A percentile compares a stretch with the other conserved stretches of the same genome.
Evolutionary conservation across 2,113 vertebrate genomes (phyloP).

Genomic region (Actenoides hombroni): DNA sequence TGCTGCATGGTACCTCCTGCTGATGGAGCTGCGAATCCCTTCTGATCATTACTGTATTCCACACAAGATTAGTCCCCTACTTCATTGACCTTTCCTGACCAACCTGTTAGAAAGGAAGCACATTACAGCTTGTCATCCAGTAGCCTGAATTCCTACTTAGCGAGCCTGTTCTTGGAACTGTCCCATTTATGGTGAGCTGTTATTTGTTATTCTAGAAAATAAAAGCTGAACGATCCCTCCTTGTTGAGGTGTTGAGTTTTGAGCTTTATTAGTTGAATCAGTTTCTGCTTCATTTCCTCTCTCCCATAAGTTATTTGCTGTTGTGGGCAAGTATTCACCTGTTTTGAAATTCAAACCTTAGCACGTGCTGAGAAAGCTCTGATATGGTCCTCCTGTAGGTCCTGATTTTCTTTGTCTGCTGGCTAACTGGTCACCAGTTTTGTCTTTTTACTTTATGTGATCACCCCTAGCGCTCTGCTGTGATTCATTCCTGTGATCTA

Average conservation of each 20-base stretch:
- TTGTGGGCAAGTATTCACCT: not conserved
- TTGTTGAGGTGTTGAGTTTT: not conserved
- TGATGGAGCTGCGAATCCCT: not conserved
- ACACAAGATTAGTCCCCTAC: not conserved
- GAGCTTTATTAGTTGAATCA: not conserved
- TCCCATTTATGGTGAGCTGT: not conserved
- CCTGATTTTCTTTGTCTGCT: not conserved
- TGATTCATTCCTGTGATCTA: not conserved
- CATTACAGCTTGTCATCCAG: not conserved
- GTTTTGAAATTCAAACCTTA: not conserved
- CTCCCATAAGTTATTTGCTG: not conserved
- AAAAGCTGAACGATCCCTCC: not conserved
- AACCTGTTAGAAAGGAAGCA: not conserved
- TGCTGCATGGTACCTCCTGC: not conserved
- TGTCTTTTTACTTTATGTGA: not conserved
- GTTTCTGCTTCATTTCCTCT: not conserved
- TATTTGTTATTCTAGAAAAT: not conserved
- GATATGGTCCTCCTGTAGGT: not conserved
- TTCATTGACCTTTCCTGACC: not conserved
- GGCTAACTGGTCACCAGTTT: not conserved
- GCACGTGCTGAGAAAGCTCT: not conserved
- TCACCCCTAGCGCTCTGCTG: not conserved
- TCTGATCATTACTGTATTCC: not conserved
- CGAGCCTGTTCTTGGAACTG: not conserved
- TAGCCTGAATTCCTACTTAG: not conserved